Evolutionary conservation across 2,797 vertebrate species (phyloP), one percentile per base, ranked within the genome.

Genomic region (Microctenopoma steveboyesi): DNA sequence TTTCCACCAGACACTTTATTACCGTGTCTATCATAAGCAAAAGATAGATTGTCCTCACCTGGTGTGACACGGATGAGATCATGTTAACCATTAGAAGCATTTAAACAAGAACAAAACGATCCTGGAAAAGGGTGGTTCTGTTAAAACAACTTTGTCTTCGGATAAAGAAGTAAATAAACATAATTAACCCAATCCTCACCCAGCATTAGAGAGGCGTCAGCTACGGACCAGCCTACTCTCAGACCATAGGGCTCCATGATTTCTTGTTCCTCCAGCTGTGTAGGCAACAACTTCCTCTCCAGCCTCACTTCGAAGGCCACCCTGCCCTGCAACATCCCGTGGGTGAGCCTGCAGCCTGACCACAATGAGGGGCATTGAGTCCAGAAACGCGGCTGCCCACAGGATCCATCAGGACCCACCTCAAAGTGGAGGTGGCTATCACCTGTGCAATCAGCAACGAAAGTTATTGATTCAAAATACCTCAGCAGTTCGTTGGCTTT

Each of bases 241-340:
- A 97, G 88, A 18, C 95, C 82, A 15, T 92, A 91, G 1, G 76
- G 57, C 54, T 94, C 91, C 4, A 80, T 64, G 66, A 80, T 81
- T 3, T 81, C 69, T 14, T 57, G 56, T n/a, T 69, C 45, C 2
- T 74, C 83, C 16, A 50, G 48, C n/a, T 93, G 88, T 60, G 90
- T 72, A 33, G 91, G 67, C 4, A 90, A 86, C 63, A 96, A 80
- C 62, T 90, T 94, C 88, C 91, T 94, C 54, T 94, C 92, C 76
- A 98, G 94, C 92, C 96, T 95, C 43, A 94, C 95, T 89, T 98
- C 96, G 64, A 97, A 98, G 83, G 95, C 94, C 69, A 95, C 92
- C 42, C 91, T 91, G 28, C 96, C 97, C 28, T 76, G 89, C 54
- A 85, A 87, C 62, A 95, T 93, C 0, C 97, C 97, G 0, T 98